Conservation (phyloP, 2,888 invertebrate species). For the Zhuqinia jingwanae region DNA sequence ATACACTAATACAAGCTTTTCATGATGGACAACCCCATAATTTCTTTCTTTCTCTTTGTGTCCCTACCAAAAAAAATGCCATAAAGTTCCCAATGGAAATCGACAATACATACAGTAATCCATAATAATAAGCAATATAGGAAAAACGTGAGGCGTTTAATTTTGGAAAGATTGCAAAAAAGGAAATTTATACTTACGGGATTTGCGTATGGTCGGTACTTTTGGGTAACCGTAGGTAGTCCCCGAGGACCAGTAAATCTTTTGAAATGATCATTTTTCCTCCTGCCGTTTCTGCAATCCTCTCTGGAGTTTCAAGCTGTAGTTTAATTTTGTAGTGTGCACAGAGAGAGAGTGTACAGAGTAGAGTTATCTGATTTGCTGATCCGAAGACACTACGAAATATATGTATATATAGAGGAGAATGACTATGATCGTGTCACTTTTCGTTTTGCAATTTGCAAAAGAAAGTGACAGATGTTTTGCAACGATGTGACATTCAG, state of each 20-base stretch:
- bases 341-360: no score
- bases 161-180: slow-evolving; percentile 25
- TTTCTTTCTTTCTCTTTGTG: no score
- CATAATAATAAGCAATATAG: not conserved
- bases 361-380: no score
- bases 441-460: slow-evolving; percentile 20
- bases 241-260: slow-evolving; percentile 78
- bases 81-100: not conserved
- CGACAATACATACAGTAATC: no score
- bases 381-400: no score
- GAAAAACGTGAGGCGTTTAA: not conserved
- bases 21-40: no score
- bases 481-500: no score
- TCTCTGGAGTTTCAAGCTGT: not conserved
- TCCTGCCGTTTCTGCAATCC: not conserved
- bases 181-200: slow-evolving; percentile 74
- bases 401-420: no score
- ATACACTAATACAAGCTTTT: no score
- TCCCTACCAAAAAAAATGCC: not conserved
- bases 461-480: slow-evolving; percentile 29
- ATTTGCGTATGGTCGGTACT: slow-evolving; percentile 76
- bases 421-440: not conserved
- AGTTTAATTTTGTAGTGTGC: no score
- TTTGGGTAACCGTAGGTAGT: slow-evolving; percentile 79
- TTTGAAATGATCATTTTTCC: slow-evolving; percentile 78